Base-by-base conservation (phyloP, 2,797 vertebrate species). In the Corythornis leucogaster region DNA sequence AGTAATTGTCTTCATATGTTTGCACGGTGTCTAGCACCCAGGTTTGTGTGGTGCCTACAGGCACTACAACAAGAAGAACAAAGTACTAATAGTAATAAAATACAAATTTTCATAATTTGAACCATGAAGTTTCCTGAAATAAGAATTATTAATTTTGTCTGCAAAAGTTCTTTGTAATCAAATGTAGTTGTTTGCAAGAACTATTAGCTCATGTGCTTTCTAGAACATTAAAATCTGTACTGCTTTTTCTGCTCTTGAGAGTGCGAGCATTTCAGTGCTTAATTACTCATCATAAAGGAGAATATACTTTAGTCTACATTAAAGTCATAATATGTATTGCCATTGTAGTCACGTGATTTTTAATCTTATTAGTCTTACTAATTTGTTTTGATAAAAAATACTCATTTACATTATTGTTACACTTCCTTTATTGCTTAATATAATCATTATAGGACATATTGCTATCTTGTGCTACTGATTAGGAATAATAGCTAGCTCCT, bases 361-460 rank as follows among this genome's bases (percentile, higher is more conserved):
- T 84, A 76, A 90, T 88, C 26, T 35, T 48, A 35, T 50, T 51
- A 67, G 66, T 38, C 26, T 58, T 75, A 80, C 31, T 90, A 21
- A 78, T 91, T 91, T 62, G 9, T 85, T 92, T 85, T 70, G 20
- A 55, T 24, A 31, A 83, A 89, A 40, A 89, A 53, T 79, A 80
- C 51, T 90, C n/a, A 7, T 89, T 93, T 87, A 38, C 9, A 14
- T 70, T 76, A 7, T n/a, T 66, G 14, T 64, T 86, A 55, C 68
- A 71, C 10, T 66, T 69, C 45, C n/a, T 80, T 80, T 51, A 66
- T 77, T 82, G 17, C 33, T 67, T 71, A 33, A 20, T 51, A 6
- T 33, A 40, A 62, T 77, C 26, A 11, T n/a, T 48, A 28, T 26
- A 62, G 66, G n/a, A 83, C 83, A 83, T 80, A 42, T 12, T 89